Evolutionary conservation across 2,888 invertebrate genomes (phyloP).

Genomic region (Cephus rjabovi): DNA sequence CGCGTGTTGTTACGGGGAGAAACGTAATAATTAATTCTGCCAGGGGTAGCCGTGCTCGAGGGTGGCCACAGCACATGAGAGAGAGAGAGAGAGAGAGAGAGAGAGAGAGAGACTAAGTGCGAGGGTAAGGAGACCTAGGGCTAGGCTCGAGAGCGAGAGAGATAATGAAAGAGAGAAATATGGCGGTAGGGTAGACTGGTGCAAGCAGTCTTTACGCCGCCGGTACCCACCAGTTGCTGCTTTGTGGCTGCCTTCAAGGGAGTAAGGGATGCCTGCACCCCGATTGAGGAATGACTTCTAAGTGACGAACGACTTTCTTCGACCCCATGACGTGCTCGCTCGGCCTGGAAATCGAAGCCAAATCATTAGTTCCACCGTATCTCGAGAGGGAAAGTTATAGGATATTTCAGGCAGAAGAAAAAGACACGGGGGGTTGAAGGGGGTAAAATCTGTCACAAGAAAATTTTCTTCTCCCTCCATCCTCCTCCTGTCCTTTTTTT

Average conservation of each 20-base stretch:
- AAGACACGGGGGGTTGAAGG: not conserved
- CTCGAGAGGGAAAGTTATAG: constrained; percentile 12
- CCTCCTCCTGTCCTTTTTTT: not conserved
- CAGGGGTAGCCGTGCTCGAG: constrained; percentile 1
- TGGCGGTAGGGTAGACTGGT: not conserved
- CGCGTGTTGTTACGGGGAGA: constrained; percentile 24
- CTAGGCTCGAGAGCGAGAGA: not conserved
- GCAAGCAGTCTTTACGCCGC: not conserved
- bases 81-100: not conserved
- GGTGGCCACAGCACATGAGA: not conserved
- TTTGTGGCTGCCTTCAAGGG: constrained; percentile 21
- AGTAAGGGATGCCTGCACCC: constrained; percentile 1
- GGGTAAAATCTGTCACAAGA: not conserved
- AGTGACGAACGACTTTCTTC: constrained; percentile 31
- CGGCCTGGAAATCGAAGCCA: constrained; percentile 26
- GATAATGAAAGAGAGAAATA: not conserved
- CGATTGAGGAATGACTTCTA: constrained; percentile 32
- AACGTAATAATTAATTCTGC: constrained; percentile 37
- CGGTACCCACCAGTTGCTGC: constrained; percentile 31
- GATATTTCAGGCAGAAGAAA: not conserved
- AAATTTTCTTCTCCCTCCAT: not conserved
- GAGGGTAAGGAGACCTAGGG: not conserved
- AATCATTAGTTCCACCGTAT: constrained; percentile 30
- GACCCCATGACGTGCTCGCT: constrained; percentile 13
- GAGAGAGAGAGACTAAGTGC: not conserved